Evolutionary conservation across 2,113 vertebrate species (phyloP), one percentile per base, ranked within the genome.

Genomic region (Dipodomys stephensi): DNA sequence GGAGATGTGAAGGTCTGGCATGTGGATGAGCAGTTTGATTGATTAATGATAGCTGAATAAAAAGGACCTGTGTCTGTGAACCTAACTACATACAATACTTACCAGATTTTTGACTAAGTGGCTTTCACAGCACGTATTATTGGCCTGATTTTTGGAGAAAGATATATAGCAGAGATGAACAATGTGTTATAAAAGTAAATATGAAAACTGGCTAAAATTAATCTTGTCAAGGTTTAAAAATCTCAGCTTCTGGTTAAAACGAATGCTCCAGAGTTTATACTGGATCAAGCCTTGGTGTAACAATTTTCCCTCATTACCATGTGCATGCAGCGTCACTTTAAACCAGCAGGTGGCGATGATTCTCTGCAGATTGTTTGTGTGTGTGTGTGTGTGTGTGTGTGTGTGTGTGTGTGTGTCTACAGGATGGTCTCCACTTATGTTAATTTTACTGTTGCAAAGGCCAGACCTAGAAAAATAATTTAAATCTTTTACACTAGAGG

Each of bases 331-430:
- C 1, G 28, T 5, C 10, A 67, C 0, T 0, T 0, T 0, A 0
- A 0, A 1, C 94, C 98, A 95, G 96, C 94, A 98, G 98, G 93
- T 97, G 98, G 97, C 96, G 94, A 86, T 98, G 72, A 12, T 25
- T 84, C 74, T 92, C 94, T 7, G n/a, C 28, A 35, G 82, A 96
- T 86, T 53, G 3, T 39, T 2, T 39, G 18, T 11, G 8, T 71
- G 49, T 39, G 39, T 39, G 39, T 39, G 39, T 39, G 39, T 39
- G 39, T 39, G 39, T 39, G 39, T 39, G 39, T 39, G 39, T 39
- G 39, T 39, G 39, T 39, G 39, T 57, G 53, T 57, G 53, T 18
- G 53, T 13, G 4, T 57, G 16, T 16, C 1, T 57, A 57, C 15
- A 4, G 15, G 15, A 16, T 57, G 53, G 12, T 16, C 53, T 57